A percentile compares a stretch with the other conserved stretches of the same genome.
phyloP scores from a whole-genome alignment of 2,888 invertebrate genomes.

The Zygogramma bicolorata region DNA sequence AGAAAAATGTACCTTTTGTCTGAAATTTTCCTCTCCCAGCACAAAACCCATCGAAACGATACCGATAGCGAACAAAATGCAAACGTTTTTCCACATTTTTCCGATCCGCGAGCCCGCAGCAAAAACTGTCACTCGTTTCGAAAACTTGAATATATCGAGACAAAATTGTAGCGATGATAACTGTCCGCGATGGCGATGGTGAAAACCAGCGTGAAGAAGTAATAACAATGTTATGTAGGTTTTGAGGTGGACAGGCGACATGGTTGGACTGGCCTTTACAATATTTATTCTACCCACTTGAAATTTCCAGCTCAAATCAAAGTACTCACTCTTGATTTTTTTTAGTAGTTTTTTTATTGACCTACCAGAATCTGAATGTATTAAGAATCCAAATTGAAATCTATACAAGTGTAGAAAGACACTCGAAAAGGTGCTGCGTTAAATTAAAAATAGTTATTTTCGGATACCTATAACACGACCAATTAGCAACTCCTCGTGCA shows the following conservation, averaged over 20 bases:
- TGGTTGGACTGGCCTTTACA: neutral
- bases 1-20: neutral
- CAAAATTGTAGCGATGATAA: constrained; percentile 15
- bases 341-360: too few relatives aligned
- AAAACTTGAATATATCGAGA: neutral
- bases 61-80: neutral
- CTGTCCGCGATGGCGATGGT: neutral
- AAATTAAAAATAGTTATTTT: too few relatives aligned
- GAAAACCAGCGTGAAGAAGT: constrained; percentile 14
- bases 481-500: too few relatives aligned
- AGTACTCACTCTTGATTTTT: too few relatives aligned
- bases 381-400: too few relatives aligned
- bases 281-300: neutral
- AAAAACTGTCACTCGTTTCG: neutral
- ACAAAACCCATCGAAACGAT: neutral
- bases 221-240: constrained; percentile 29
- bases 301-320: too few relatives aligned
- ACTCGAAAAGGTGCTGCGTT: too few relatives aligned
- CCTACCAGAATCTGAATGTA: too few relatives aligned
- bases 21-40: neutral
- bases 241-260: constrained; percentile 25
- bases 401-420: too few relatives aligned
- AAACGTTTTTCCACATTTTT: neutral
- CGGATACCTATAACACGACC: too few relatives aligned
- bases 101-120: neutral